These are phyloP conservation scores for Dicaeum eximium DNA, from an alignment of 2,113 vertebrate species.

Conservation along the genomic window DNA sequence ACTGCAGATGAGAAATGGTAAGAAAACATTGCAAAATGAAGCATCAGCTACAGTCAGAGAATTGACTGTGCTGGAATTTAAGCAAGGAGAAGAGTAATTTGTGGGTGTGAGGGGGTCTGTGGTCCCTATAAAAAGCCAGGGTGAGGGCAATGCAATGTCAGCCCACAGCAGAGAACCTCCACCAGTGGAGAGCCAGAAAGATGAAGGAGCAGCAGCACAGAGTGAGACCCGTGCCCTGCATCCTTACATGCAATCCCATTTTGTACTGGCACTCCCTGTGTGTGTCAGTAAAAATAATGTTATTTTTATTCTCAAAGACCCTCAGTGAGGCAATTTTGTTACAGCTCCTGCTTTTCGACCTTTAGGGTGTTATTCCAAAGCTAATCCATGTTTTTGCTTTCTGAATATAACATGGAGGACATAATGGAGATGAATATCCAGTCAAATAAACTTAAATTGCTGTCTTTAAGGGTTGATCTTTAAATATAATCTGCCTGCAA, in stretches of 20 bases:
- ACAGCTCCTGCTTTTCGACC: background rate
- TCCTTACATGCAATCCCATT: background rate
- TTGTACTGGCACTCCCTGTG: background rate
- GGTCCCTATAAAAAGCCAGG: accelerated
- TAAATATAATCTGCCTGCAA: background rate
- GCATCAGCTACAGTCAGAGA: background rate
- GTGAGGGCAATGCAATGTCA: accelerated
- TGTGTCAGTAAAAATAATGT: too few species aligned
- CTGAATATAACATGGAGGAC: background rate
- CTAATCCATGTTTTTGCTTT: background rate
- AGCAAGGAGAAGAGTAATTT: background rate
- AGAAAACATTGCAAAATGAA: background rate
- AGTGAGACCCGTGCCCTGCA: accelerated
- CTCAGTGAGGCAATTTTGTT: background rate
- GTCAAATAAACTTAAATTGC: background rate
- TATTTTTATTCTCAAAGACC: background rate
- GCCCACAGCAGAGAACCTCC: background rate
- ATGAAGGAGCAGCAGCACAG: background rate
- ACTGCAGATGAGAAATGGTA: background rate
- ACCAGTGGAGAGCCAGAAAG: background rate
- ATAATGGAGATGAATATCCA: background rate
- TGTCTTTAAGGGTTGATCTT: background rate
- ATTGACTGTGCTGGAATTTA: background rate
- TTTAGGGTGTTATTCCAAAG: background rate
- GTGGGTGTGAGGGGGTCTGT: background rate